These are phyloP conservation scores for Rhamphomyia laevipes DNA, from an alignment of 2,888 invertebrate species.

Conservation along the genomic window DNA sequence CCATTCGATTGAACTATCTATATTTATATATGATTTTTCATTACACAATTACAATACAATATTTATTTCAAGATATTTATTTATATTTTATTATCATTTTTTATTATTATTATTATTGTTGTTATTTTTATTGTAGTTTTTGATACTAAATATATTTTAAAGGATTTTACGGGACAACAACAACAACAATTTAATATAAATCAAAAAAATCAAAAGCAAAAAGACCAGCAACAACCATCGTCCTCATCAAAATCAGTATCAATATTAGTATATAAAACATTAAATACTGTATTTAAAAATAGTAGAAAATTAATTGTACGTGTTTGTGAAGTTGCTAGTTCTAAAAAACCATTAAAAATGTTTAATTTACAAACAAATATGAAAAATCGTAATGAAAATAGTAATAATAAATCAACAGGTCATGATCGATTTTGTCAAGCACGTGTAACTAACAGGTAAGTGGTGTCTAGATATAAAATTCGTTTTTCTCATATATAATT, in stretches of 20 bases:
- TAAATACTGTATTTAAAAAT: slow-evolving; percentile 38
- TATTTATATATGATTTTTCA: too few species aligned
- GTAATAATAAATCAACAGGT: slow-evolving; percentile 53
- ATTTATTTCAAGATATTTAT: too few species aligned
- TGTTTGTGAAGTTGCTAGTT: slow-evolving; percentile 38
- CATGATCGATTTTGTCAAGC: slow-evolving; percentile 72
- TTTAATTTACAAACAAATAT: slow-evolving; percentile 66
- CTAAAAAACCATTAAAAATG: slow-evolving; percentile 45
- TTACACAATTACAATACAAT: too few species aligned
- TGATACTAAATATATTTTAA: slow-evolving; percentile 14
- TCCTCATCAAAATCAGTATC: slow-evolving; percentile 33
- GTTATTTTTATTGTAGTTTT: slow-evolving; percentile 14
- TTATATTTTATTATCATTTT: too few species aligned
- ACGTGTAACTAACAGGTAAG: slow-evolving; percentile 39
- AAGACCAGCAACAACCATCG: neutral
- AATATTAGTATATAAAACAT: slow-evolving; percentile 36
- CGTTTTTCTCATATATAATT: too few species aligned
- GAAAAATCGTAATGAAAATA: slow-evolving; percentile 43
- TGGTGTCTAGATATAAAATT: too few species aligned
- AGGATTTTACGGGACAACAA: slow-evolving; percentile 11
- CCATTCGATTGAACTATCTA: too few species aligned
- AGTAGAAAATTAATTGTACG: slow-evolving; percentile 38
- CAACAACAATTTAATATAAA: slow-evolving; percentile 4
- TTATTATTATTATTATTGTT: too few species aligned
- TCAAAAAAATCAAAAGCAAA: too few species aligned